Percentiles rank a stretch among this genome's conserved stretches.
These are phyloP conservation scores for Morpho helenor DNA, from an alignment of 2,888 invertebrate species.

Conservation along the genomic window DNA sequence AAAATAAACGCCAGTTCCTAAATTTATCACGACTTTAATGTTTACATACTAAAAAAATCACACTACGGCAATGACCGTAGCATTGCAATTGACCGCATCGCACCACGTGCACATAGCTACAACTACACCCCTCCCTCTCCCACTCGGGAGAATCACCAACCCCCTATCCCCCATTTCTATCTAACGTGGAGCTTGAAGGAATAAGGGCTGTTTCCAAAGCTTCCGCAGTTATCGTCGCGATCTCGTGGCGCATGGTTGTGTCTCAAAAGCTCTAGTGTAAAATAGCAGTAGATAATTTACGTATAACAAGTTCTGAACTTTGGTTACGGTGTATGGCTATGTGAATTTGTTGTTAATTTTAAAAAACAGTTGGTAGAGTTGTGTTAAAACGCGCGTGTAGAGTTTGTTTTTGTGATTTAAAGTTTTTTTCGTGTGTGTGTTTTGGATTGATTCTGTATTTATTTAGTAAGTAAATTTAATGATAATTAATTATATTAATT, in stretches of 20 bases:
- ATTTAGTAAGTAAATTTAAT: constrained; percentile 10
- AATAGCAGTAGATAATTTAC: constrained; percentile 12
- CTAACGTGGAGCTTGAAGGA: constrained; percentile 61
- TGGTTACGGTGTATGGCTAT: neutral
- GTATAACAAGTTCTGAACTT: constrained; percentile 22
- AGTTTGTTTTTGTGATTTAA: constrained; percentile 10
- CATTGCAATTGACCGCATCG: constrained; percentile 72
- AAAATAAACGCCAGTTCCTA: no score
- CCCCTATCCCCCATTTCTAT: constrained; percentile 40
- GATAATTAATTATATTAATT: neutral
- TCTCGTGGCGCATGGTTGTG: constrained; percentile 45
- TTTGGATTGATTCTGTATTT: constrained; percentile 2
- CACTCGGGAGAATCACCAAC: constrained; percentile 39
- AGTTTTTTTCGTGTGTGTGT: constrained; percentile 7
- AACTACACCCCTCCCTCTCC: constrained; percentile 44
- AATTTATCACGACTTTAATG: constrained; percentile 1
- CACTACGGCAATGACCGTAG: constrained; percentile 73
- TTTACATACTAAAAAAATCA: constrained; percentile 37
- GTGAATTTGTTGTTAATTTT: constrained; percentile 3
- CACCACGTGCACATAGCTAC: constrained; percentile 55
- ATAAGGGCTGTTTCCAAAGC: constrained; percentile 54
- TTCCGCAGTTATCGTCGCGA: constrained; percentile 62
- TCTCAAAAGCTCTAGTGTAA: constrained; percentile 28
- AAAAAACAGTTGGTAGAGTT: constrained; percentile 8
- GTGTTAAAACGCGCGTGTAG: constrained; percentile 1